These are phyloP conservation scores for Cisticola juncidis DNA, from an alignment of 2,113 vertebrate genomes.

Conservation along the genomic window DNA sequence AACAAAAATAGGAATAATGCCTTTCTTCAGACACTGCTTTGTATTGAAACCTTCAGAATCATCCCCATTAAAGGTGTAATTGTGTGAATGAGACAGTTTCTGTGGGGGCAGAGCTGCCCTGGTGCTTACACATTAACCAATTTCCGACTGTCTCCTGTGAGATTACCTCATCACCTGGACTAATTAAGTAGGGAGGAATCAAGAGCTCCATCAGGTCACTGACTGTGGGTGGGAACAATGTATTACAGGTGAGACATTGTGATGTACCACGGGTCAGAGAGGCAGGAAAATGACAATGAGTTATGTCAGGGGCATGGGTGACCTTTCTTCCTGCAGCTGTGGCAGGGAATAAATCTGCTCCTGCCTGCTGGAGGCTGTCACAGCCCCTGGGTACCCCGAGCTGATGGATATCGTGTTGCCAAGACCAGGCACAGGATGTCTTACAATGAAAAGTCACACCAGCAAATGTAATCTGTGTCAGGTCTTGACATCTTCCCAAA, in stretches of 20 bases:
- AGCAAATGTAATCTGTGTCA: rapidly evolving
- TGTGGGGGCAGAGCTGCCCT: not conserved
- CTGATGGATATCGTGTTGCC: rapidly evolving
- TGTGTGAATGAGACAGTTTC: rapidly evolving
- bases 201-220: not conserved
- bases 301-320: not conserved
- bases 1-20: rapidly evolving
- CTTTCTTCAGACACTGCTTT: rapidly evolving
- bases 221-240: not conserved
- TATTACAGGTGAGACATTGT: rapidly evolving
- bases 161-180: not conserved
- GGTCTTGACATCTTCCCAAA: not conserved
- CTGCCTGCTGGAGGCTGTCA: not conserved
- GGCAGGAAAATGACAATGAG: not conserved
- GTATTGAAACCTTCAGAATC: rapidly evolving
- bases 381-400: rapidly evolving
- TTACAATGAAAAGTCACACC: rapidly evolving
- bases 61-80: rapidly evolving
- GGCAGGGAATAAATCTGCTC: not conserved
- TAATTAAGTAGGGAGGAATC: slow-evolving; percentile 10
- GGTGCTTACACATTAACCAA: not conserved
- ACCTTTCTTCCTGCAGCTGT: not conserved
- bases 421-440: rapidly evolving
- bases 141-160: rapidly evolving
- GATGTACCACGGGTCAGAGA: not conserved